Evolutionary conservation across 1,140 invertebrate genomes (phyloP), one percentile per base, ranked within the genome.

Genomic region (Zaprionus davidi): DNA sequence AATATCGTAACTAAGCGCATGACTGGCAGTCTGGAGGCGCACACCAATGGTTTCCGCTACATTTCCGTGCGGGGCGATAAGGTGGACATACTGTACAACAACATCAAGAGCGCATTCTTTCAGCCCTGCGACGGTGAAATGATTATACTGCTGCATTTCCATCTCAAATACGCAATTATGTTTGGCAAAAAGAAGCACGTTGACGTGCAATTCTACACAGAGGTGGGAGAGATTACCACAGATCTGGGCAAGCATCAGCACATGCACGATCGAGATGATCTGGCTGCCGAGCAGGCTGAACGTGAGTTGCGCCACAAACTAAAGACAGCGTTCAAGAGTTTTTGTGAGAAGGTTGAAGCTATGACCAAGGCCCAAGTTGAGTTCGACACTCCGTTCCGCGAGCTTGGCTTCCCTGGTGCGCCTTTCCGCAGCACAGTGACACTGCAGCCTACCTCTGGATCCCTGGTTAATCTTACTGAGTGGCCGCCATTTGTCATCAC

Each of bases 101-200:
- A 99, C 93, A 99, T 99, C 76, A 99, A 99, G 92, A 99, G 99
- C 93, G 99, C 99, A 6, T 99, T 99, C 94, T 99, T 99, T 93
- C 99, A 99, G 94, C 99, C 99, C 0, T 99, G 99, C 93, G 99
- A 99, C 93, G 97, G 98, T 69, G 99, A 99, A 94, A 99, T 99
- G 98, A 99, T 99, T 62, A 99, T 99, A 92, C 93, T 99, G 7
- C 94, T 99, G 55, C 99, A 99, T 95, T 99, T 99, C 92, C 98
- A 99, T 94, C 94, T 99, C 31, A 99, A 99, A 94, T 97, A 99
- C 93, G 98, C 98, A 31, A 99, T 99, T 74, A 97, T 99, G 97
- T 99, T 99, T 95, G 98, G 98, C 72, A 99, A 99, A 93, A 99
- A 99, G 94, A 99, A 99, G 92, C 99, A 99, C 90, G 95, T 98